phyloP scores from a whole-genome alignment of 2,113 vertebrate genomes.

The Heterotis niloticus region DNA sequence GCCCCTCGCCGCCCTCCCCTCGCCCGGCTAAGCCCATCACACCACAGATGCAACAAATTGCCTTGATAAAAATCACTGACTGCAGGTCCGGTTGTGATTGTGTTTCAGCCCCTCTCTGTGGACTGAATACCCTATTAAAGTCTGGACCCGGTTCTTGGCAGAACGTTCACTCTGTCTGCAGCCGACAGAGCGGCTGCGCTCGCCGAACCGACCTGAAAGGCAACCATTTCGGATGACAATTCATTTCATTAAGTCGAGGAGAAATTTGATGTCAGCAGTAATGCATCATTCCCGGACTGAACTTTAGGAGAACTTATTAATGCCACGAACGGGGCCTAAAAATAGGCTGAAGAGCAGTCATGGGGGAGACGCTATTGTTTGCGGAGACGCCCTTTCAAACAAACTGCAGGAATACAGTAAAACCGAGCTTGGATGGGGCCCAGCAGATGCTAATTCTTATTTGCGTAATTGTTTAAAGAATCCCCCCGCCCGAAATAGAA shows the following conservation, averaged over 20 bases:
- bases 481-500: too few relatives aligned
- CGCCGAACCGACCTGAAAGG: background rate
- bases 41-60: background rate
- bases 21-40: background rate
- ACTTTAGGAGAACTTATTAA: background rate
- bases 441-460: too few relatives aligned
- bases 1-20: background rate
- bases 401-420: too few relatives aligned
- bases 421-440: too few relatives aligned
- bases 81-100: background rate
- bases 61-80: conserved; percentile 6
- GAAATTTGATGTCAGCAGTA: background rate
- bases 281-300: background rate
- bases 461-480: too few relatives aligned
- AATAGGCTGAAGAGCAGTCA: too few relatives aligned
- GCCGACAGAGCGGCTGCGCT: background rate
- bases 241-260: background rate
- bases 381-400: too few relatives aligned
- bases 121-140: background rate
- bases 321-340: background rate
- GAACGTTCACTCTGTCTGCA: background rate
- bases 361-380: too few relatives aligned
- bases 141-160: background rate
- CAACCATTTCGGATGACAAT: background rate
- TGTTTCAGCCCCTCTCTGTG: background rate